Percentiles rank a stretch among this genome's conserved stretches.
These are phyloP conservation scores for Zoanthus solanderi DNA, from an alignment of 92 coral and sea anemone species.

Conservation along the genomic window DNA sequence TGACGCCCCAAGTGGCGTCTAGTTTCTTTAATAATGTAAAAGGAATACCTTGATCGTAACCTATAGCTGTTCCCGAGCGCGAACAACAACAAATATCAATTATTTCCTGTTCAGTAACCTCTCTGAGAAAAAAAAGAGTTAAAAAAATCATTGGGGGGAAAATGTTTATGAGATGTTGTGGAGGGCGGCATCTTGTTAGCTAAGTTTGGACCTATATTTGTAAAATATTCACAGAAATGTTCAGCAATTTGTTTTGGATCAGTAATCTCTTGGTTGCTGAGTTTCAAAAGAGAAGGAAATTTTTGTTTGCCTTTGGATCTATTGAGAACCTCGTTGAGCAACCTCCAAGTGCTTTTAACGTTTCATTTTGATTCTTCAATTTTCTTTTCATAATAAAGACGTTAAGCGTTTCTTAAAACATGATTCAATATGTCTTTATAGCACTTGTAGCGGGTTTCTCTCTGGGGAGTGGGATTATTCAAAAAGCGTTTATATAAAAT, in stretches of 20 bases:
- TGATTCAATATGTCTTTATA: constrained; percentile 16
- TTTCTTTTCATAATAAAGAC: constrained; percentile 18
- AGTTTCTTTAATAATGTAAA: too few relatives aligned
- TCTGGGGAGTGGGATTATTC: constrained; percentile 2
- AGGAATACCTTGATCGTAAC: not conserved
- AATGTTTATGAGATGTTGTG: too few relatives aligned
- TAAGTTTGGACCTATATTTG: not conserved
- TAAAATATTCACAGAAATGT: not conserved
- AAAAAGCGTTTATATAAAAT: constrained; percentile 13
- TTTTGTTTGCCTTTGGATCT: not conserved
- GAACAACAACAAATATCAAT: not conserved
- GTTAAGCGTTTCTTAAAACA: constrained; percentile 10
- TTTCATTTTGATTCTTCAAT: constrained; percentile 25
- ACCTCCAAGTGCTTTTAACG: constrained; percentile 26
- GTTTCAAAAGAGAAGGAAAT: not conserved
- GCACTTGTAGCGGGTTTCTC: constrained; percentile 2
- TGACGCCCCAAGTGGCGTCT: too few relatives aligned
- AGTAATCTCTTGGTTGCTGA: not conserved
- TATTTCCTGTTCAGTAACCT: not conserved
- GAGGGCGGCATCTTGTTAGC: not conserved
- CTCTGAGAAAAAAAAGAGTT: not conserved
- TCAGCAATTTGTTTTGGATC: not conserved
- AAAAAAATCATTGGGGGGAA: not conserved
- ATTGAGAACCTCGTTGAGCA: constrained; percentile 5
- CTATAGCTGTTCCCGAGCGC: not conserved